Base-by-base conservation (phyloP, 2,888 invertebrate species). In the Xylota sylvarum region DNA sequence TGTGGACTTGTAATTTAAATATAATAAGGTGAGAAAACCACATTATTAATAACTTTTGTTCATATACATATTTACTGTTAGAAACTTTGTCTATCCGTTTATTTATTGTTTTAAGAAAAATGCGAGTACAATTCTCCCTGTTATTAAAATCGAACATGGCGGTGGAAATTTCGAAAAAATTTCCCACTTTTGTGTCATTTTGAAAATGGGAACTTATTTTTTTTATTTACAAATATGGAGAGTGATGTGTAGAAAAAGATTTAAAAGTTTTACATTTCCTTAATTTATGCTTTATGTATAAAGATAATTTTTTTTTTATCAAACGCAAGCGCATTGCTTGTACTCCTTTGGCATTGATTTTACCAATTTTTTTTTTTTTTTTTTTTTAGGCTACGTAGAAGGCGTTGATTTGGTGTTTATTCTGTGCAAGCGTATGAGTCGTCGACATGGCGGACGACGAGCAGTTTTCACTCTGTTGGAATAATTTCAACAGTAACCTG, bases 401-500 rank as follows among this genome's bases (percentile, higher is more conserved):
- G 64, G 72, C 79, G 48, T 79, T 70, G 14, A 56, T 70, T 80
- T 64, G 50, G 69, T 84, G 50, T 65, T 23, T 55, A 43, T 14
- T 60, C 19, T 50, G n/a, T 35, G 27, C 6, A 43, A 78, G 48
- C 78, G 48, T 80, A 80, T 79, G 79, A 86, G 60, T 82, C 86
- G 88, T 90, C 94, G 94, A 93, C 93, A 95, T 95, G 95, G 95
- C 95, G 95, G 95, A 95, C 93, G 95, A 95, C 94, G 95, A 95
- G 93, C 95, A 95, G 92, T 95, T 95, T 93, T 95, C 95, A 92
- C 93, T 95, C 93, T 95, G 95, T 93, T 95, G 95, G 95, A 95
- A 95, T 93, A 95, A 95, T 93, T 95, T 95, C 93, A 95, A 95
- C 93, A 94, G 95, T 88, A 95, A 95, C 90, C 94, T 95, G 93